Evolutionary conservation across 2,113 vertebrate species (phyloP).

Genomic region (Peromyscus leucopus): DNA sequence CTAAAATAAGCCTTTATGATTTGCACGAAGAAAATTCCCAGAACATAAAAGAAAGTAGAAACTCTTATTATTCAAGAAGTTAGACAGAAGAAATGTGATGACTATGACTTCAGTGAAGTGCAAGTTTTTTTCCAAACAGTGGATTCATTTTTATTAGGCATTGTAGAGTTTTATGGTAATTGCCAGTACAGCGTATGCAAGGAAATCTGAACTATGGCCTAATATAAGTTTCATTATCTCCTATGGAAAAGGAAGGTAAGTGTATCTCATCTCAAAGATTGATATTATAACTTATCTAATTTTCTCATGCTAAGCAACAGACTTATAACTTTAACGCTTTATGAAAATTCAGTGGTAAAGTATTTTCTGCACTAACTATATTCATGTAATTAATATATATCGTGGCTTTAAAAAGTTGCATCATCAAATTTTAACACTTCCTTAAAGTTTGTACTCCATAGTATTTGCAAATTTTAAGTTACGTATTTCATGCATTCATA

Average conservation of each 20-base stretch:
- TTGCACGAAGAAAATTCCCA: conserved; percentile 56
- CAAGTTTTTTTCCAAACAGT: conserved; percentile 67
- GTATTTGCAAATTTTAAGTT: background rate
- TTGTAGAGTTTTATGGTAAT: conserved; percentile 72
- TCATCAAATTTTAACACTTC: background rate
- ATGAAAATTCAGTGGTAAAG: background rate
- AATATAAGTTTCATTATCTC: conserved; percentile 78
- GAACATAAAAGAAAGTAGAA: conserved; percentile 66
- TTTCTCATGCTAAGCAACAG: background rate
- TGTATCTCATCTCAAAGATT: conserved; percentile 26
- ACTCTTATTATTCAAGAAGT: conserved; percentile 67
- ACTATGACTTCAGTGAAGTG: conserved; percentile 70
- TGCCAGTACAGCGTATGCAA: conserved; percentile 36
- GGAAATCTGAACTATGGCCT: conserved; percentile 32
- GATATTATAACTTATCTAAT: background rate
- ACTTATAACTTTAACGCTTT: background rate
- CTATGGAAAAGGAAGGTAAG: conserved; percentile 1
- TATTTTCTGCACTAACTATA: background rate
- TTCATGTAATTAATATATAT: background rate
- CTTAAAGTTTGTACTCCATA: background rate
- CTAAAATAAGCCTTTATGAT: conserved; percentile 63
- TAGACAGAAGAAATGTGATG: conserved; percentile 62
- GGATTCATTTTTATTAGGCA: conserved; percentile 66
- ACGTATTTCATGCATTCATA: background rate
- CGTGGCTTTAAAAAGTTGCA: background rate